Percentiles rank a stretch among this genome's conserved stretches.
Conservation (phyloP, 1,140 invertebrate genomes). For the Drosophila sturtevanti region DNA sequence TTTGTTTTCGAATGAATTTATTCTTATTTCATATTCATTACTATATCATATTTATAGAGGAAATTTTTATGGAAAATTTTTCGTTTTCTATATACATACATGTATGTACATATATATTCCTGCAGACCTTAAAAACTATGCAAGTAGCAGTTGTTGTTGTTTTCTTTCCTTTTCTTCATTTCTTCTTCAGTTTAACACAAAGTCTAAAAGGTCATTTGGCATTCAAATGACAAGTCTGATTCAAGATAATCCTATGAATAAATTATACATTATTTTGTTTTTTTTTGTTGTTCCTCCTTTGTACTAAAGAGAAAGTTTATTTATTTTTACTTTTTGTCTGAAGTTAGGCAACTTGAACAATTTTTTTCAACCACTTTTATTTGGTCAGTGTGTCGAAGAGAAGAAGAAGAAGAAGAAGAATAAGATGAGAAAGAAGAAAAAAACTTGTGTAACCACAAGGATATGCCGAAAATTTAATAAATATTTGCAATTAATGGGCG, state of each 20-base stretch:
- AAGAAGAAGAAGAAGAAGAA: too few species aligned
- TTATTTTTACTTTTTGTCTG: not conserved
- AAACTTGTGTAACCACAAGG: conserved; percentile 7
- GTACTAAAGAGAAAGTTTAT: not conserved
- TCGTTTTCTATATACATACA: too few species aligned
- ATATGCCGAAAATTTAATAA: conserved; percentile 3
- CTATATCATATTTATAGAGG: too few species aligned
- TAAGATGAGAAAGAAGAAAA: not conserved
- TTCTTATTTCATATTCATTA: too few species aligned
- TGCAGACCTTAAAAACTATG: too few species aligned
- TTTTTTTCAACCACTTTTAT: not conserved
- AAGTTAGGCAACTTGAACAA: conserved; percentile 2
- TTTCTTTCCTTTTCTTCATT: too few species aligned
- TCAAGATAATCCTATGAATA: conserved; percentile 5
- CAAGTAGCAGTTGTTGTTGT: too few species aligned
- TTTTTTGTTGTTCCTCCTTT: not conserved
- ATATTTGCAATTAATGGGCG: conserved; percentile 3
- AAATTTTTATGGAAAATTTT: too few species aligned
- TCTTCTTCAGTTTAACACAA: not conserved
- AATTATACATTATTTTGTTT: not conserved
- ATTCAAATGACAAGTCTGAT: not conserved
- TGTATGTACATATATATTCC: too few species aligned
- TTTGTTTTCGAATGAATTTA: too few species aligned
- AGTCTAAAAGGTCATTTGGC: not conserved
- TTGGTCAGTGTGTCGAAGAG: not conserved